Evolutionary conservation across 2,888 invertebrate genomes (phyloP), one percentile per base, ranked within the genome.

Genomic region (Buathra laborator): DNA sequence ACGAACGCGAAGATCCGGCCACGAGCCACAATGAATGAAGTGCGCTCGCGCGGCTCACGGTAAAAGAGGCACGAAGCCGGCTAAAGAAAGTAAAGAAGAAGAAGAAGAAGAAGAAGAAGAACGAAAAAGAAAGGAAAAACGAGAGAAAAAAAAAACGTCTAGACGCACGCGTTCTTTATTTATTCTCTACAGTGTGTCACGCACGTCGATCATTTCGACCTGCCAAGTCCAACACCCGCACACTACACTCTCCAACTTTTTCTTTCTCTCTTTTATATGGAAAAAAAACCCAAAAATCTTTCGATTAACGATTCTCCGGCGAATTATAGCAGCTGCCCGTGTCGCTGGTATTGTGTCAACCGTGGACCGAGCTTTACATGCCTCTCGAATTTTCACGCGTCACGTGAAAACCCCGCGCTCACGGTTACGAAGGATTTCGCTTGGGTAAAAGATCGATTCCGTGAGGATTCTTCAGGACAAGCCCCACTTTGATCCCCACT

Each of bases 151-250:
- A 85, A 83, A 75, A 32, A 64, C 46, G 66, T 86, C 81, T 67
- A 80, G 76, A 79, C 88, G 86, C 83, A 85, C 75, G 88, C 87
- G 87, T 86, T 89, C 88, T 90, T 82, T 90, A 89, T 90, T 91
- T 91, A 91, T 91, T 90, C 87, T 86, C 82, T 86, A 81, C 70
- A 53, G 78, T 64, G 84, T 88, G 87, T 87, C 89, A 89, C 89
- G 90, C 88, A 87, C 86, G 89, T 90, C 89, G 84, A 86, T 88
- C 88, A 86, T 81, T 83, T 81, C 81, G 87, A 89, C 88, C 87
- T 81, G 83, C 81, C 80, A 86, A 44, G 9, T 44, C 43, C 59
- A 70, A 78, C 84, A 43, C 77, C 56, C 72, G 78, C 85, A 37
- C 48, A 70, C 70, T 48, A 78, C 48, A 79, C 62, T 76, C 74